These are phyloP conservation scores for Acrossocheilus wenchowensis DNA, from an alignment of 2,797 vertebrate genomes.

Conservation along the genomic window DNA sequence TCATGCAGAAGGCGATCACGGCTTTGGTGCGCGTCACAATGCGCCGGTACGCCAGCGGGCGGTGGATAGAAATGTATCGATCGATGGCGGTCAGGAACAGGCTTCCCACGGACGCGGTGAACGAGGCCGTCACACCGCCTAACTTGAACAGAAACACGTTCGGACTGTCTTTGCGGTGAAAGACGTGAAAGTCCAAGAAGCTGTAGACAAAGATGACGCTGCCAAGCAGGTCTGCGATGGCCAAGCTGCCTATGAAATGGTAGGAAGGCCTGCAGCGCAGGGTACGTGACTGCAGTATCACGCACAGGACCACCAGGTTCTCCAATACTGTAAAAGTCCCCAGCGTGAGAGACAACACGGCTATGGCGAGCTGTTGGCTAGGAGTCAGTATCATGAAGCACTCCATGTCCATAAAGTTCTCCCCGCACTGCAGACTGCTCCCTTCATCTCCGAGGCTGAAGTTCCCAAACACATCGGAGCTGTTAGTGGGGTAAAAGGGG, in stretches of 20 bases:
- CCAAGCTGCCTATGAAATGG: conserved; percentile 98
- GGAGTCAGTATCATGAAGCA: conserved; percentile 99
- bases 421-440: conserved; percentile 91
- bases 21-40: conserved; percentile 98
- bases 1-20: conserved; percentile 96
- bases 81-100: conserved; percentile 99
- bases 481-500: conserved; percentile 88
- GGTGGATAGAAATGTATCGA: conserved; percentile 98
- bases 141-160: conserved; percentile 98
- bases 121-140: conserved; percentile 96
- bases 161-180: conserved; percentile 96
- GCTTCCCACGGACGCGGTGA: conserved; percentile 97
- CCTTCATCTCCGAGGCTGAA: conserved; percentile 89
- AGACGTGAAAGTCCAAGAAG: conserved; percentile 98
- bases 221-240: conserved; percentile 95
- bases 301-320: conserved; percentile 94
- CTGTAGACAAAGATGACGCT: conserved; percentile 99
- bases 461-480: conserved; percentile 91
- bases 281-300: conserved; percentile 95
- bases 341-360: conserved; percentile 92
- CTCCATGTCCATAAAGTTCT: conserved; percentile 99
- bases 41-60: conserved; percentile 94
- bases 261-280: conserved; percentile 97
- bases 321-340: conserved; percentile 98
- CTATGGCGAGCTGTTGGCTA: conserved; percentile 96